Percentiles rank a stretch among this genome's conserved stretches.
These are phyloP conservation scores for Ovibos moschatus DNA, from an alignment of 2,113 vertebrate species.

Conservation along the genomic window DNA sequence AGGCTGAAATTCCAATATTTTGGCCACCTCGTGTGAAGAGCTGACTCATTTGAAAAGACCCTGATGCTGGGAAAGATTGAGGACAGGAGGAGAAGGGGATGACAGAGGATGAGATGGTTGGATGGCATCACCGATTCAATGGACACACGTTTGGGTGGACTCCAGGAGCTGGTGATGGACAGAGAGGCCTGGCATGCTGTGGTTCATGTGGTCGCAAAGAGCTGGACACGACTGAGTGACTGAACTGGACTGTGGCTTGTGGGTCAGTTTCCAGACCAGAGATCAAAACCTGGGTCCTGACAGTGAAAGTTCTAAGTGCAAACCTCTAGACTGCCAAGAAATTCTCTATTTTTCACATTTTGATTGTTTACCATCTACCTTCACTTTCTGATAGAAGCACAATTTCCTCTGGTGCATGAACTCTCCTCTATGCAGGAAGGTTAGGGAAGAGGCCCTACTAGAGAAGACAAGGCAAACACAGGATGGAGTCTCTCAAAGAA, in stretches of 20 bases:
- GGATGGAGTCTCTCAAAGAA: background rate
- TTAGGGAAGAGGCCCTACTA: background rate
- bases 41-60: too few relatives aligned
- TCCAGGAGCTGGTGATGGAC: too few relatives aligned
- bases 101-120: too few relatives aligned
- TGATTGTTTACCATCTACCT: background rate
- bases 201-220: rapidly evolving
- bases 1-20: too few relatives aligned
- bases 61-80: too few relatives aligned
- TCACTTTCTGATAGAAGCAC: background rate
- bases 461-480: background rate
- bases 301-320: background rate
- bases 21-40: too few relatives aligned
- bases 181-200: too few relatives aligned
- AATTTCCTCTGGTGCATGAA: background rate
- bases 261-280: background rate
- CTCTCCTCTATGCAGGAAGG: background rate
- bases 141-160: too few relatives aligned
- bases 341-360: background rate
- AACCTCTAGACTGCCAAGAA: background rate
- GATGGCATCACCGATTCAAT: too few relatives aligned
- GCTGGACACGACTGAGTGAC: too few relatives aligned
- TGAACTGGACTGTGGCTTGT: background rate
- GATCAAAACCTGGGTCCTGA: background rate
- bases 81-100: too few relatives aligned